Conservation (phyloP, 2,113 vertebrate species). For the Vanacampus margaritifer region DNA sequence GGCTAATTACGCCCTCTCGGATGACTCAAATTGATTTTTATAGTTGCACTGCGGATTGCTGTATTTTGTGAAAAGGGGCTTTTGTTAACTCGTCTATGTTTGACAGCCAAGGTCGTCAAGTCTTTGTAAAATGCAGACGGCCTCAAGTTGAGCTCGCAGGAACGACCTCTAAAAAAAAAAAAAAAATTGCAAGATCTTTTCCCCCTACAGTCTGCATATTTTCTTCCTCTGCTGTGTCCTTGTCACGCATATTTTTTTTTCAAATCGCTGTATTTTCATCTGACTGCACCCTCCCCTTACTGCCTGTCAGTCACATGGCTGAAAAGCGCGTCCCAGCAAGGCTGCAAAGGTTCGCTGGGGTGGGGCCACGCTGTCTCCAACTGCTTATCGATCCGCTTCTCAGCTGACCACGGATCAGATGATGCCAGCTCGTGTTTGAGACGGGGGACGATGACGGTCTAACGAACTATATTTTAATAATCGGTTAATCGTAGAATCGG, state of each 20-base stretch:
- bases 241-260: background rate
- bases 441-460: too few species aligned
- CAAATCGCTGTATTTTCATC: background rate
- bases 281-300: background rate
- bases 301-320: background rate
- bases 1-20: background rate
- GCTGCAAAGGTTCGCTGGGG: background rate
- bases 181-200: background rate
- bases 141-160: background rate
- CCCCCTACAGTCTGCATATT: background rate
- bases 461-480: too few species aligned
- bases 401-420: constrained; percentile 43
- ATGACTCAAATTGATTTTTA: background rate
- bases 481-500: too few species aligned
- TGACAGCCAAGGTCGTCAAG: background rate
- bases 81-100: background rate
- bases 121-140: background rate
- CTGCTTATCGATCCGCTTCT: constrained; percentile 51
- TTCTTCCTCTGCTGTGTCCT: background rate
- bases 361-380: constrained; percentile 33
- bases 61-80: background rate
- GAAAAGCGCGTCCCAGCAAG: background rate
- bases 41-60: background rate
- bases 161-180: background rate
- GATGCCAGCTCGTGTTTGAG: background rate